Conservation (phyloP, 1,140 invertebrate genomes). For the Musca domestica region DNA sequence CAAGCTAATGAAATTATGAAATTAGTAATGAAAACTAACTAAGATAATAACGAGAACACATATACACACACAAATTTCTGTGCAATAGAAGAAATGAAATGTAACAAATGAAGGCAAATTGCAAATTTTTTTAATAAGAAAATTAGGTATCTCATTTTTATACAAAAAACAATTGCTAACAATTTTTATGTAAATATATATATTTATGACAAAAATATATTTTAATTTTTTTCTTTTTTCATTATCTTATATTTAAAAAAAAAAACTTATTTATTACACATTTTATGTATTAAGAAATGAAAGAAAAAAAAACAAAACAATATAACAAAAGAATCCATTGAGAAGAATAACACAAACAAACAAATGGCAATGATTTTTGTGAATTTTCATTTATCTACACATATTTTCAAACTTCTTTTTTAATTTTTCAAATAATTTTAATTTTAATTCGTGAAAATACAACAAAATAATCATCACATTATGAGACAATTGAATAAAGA, state of each 20-base stretch:
- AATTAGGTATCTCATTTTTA: constrained; percentile 17
- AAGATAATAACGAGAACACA: neutral
- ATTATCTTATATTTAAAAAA: neutral
- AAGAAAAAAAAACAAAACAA: neutral
- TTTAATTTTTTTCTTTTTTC: neutral
- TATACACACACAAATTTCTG: neutral
- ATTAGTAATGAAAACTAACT: too few species aligned
- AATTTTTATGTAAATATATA: neutral
- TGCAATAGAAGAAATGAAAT: constrained; percentile 6
- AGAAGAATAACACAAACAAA: neutral
- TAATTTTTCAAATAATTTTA: neutral
- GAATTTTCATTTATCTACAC: too few species aligned
- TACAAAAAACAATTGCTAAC: neutral
- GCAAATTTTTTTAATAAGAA: neutral
- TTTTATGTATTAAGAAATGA: constrained; percentile 3
- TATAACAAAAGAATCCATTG: neutral
- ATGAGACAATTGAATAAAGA: neutral
- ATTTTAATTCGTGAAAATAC: neutral
- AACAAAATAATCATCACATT: neutral
- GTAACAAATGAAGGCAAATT: neutral
- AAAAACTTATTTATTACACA: neutral
- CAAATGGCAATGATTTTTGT: neutral
- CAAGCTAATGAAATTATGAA: too few species aligned
- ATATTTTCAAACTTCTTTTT: neutral
- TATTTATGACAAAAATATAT: neutral